phyloP scores from a whole-genome alignment of 2,113 vertebrate genomes.

The Strix aluco region DNA sequence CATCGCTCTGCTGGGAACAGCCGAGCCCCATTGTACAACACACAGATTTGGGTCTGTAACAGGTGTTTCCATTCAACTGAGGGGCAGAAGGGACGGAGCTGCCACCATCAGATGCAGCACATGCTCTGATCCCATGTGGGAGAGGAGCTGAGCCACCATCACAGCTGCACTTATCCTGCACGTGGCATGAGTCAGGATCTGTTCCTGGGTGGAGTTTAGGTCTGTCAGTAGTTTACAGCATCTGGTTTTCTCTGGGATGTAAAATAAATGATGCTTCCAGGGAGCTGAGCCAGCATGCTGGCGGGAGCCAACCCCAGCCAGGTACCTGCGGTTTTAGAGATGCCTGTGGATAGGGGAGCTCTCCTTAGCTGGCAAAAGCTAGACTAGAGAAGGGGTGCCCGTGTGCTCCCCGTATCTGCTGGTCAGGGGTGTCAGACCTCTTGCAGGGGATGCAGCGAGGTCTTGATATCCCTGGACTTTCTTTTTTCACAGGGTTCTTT shows the following conservation, averaged over 20 bases:
- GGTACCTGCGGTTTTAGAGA: not conserved
- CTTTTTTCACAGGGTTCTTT: not conserved
- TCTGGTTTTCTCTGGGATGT: not conserved
- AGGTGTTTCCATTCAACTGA: not conserved
- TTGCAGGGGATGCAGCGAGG: not conserved
- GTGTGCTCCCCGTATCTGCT: not conserved
- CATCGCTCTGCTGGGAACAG: not conserved
- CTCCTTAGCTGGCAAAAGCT: no score
- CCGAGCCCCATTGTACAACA: not conserved
- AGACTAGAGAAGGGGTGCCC: not conserved
- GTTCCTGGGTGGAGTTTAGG: no score
- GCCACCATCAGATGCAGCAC: no score
- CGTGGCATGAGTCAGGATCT: no score
- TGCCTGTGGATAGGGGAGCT: not conserved
- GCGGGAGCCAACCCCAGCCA: not conserved
- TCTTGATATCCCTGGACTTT: not conserved
- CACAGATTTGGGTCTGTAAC: not conserved
- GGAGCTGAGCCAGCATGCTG: not conserved
- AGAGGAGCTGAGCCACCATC: no score
- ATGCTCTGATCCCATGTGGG: no score
- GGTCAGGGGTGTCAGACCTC: not conserved
- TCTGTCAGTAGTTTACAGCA: no score
- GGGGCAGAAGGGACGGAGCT: no score
- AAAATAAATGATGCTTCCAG: not conserved
- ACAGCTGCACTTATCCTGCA: no score